Evolutionary conservation across 30 jellyfish, hydroid and myxozoan species (phyloP).

Genomic region (Catostylus mosaicus): DNA sequence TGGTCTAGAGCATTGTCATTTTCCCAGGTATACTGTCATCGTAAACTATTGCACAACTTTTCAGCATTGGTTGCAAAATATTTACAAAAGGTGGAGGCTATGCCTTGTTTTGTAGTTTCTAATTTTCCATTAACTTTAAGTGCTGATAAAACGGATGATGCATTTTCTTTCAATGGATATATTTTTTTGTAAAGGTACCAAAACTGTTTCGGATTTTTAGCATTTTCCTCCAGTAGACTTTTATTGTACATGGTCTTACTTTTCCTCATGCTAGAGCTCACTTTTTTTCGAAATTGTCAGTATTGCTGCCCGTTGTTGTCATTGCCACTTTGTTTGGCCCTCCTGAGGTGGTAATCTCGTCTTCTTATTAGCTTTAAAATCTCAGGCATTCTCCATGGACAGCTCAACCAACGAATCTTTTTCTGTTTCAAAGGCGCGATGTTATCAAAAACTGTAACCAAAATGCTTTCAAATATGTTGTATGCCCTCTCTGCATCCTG

Average conservation of each 20-base stretch:
- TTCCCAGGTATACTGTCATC: not conserved
- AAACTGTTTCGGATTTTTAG: conserved; percentile 26
- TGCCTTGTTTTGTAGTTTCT: too few relatives aligned
- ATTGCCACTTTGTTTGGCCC: conserved; percentile 11
- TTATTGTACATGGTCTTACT: too few relatives aligned
- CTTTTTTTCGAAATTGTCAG: too few relatives aligned
- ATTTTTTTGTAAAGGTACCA: conserved; percentile 33
- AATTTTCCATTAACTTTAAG: conserved; percentile 47
- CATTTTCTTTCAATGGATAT: conserved; percentile 34
- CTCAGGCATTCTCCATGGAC: too few relatives aligned
- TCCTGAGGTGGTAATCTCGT: not conserved
- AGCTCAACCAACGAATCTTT: too few relatives aligned
- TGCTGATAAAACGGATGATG: conserved; percentile 22
- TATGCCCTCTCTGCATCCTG: conserved; percentile 53
- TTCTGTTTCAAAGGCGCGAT: conserved; percentile 56
- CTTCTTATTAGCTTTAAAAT: not conserved
- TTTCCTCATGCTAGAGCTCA: too few relatives aligned
- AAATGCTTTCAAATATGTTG: conserved; percentile 42
- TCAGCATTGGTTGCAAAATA: not conserved
- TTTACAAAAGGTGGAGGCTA: conserved; percentile 51
- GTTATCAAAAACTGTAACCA: conserved; percentile 40
- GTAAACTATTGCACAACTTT: too few relatives aligned
- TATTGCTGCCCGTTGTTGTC: not conserved
- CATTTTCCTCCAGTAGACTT: conserved; percentile 44
- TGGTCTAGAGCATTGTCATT: conserved; percentile 12